phyloP scores from a whole-genome alignment of 1,140 invertebrate genomes.

The Elymnias hypermnestra region DNA sequence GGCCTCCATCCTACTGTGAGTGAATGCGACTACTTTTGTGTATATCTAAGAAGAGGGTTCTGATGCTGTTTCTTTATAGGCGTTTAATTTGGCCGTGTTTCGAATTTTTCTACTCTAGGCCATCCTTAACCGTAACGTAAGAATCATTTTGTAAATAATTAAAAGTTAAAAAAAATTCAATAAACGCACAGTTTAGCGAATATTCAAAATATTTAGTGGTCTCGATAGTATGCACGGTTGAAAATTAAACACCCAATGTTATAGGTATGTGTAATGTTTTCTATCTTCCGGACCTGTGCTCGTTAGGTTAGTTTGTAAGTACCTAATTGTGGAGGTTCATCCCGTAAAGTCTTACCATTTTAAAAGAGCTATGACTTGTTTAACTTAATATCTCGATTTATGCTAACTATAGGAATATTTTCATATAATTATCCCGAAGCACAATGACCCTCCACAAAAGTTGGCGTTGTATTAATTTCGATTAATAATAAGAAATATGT shows the following conservation, averaged over 20 bases:
- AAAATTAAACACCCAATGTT: slow-evolving; percentile 48
- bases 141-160: slow-evolving; percentile 59
- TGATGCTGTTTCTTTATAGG: slow-evolving; percentile 35
- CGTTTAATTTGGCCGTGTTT: slow-evolving; percentile 25
- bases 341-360: not conserved
- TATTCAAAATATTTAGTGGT: slow-evolving; percentile 69
- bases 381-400: too few relatives aligned
- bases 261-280: slow-evolving; percentile 54
- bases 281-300: slow-evolving; percentile 49
- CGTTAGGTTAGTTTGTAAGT: slow-evolving; percentile 49
- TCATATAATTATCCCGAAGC: not conserved
- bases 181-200: slow-evolving; percentile 74
- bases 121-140: slow-evolving; percentile 39
- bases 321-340: slow-evolving; percentile 19
- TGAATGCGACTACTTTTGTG: slow-evolving; percentile 22
- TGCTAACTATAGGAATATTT: too few relatives aligned
- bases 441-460: not conserved
- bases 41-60: slow-evolving; percentile 27
- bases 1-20: slow-evolving; percentile 25
- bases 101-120: slow-evolving; percentile 43
- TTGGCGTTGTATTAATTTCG: slow-evolving; percentile 23
- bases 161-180: slow-evolving; percentile 49
- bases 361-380: too few relatives aligned
- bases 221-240: slow-evolving; percentile 63
- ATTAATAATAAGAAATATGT: too few relatives aligned